These are phyloP conservation scores for Pygathrix nemaeus DNA, from an alignment of 2,113 vertebrate genomes.

Conservation along the genomic window DNA sequence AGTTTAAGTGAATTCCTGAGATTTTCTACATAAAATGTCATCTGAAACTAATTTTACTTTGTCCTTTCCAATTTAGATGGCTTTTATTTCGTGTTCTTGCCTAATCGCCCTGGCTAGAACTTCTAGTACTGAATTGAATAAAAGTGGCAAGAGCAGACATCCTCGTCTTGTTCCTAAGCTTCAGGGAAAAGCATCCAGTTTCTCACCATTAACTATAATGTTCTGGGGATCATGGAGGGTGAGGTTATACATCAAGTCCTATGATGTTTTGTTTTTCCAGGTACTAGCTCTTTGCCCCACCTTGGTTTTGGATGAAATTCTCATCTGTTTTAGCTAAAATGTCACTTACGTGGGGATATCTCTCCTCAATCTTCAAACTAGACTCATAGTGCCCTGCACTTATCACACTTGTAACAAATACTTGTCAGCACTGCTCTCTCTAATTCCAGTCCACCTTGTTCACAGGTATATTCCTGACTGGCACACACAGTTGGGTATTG, in stretches of 20 bases:
- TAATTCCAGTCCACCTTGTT: neutral
- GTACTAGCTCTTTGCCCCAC: neutral
- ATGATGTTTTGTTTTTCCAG: neutral
- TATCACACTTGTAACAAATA: neutral
- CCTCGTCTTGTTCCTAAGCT: neutral
- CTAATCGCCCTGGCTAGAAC: neutral
- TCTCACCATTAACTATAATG: neutral
- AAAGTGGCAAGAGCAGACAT: neutral
- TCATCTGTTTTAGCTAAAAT: neutral
- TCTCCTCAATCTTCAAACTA: neutral
- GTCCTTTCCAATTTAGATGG: neutral
- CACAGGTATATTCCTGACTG: neutral
- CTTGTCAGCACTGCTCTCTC: neutral
- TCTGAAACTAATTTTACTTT: neutral
- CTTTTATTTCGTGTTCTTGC: neutral
- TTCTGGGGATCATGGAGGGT: neutral
- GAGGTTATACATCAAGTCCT: neutral
- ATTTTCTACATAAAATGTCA: neutral
- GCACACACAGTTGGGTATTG: rapidly evolving
- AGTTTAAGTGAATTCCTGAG: neutral
- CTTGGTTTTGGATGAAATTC: neutral
- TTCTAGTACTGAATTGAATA: neutral
- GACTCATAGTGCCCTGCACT: neutral
- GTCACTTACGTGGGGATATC: neutral
- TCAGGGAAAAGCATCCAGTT: neutral